Conservation (phyloP, 2,113 vertebrate genomes). For the Regulus satrapa region DNA sequence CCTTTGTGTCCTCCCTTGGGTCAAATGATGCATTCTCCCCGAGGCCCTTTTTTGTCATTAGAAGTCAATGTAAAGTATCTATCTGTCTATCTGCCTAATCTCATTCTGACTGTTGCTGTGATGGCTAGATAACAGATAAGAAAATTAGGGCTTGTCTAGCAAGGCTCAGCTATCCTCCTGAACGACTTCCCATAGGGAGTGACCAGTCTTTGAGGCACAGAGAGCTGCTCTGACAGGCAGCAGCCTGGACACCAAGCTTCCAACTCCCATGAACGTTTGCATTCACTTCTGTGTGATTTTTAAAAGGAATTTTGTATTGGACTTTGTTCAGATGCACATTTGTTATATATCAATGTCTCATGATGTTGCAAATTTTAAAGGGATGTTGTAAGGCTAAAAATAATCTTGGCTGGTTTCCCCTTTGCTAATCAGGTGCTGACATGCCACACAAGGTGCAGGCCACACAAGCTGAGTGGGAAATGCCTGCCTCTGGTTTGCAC, state of each 20-base stretch:
- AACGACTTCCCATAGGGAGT: not conserved
- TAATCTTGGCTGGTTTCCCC: not conserved
- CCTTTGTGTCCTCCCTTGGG: not conserved
- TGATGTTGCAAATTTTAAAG: not conserved
- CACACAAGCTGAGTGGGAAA: not conserved
- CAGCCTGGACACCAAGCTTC: not conserved
- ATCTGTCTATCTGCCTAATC: not conserved
- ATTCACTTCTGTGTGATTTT: not conserved
- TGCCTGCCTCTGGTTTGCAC: not conserved
- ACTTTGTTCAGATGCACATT: not conserved
- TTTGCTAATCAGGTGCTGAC: not conserved
- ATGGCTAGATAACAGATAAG: not conserved
- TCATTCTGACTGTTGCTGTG: not conserved
- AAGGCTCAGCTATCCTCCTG: not conserved
- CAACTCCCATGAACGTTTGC: fast-evolving
- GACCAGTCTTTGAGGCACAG: not conserved
- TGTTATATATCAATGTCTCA: not conserved
- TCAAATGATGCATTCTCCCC: not conserved
- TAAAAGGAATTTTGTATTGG: not conserved
- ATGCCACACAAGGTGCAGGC: no score
- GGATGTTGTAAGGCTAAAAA: not conserved
- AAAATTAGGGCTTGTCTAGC: not conserved
- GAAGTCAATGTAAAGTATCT: not conserved
- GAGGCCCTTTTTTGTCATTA: not conserved
- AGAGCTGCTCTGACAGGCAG: not conserved